Percentiles rank a stretch among this genome's conserved stretches.
Evolutionary conservation across 2,888 invertebrate genomes (phyloP).

Genomic region (Sinopyrophorus schimmeli): DNA sequence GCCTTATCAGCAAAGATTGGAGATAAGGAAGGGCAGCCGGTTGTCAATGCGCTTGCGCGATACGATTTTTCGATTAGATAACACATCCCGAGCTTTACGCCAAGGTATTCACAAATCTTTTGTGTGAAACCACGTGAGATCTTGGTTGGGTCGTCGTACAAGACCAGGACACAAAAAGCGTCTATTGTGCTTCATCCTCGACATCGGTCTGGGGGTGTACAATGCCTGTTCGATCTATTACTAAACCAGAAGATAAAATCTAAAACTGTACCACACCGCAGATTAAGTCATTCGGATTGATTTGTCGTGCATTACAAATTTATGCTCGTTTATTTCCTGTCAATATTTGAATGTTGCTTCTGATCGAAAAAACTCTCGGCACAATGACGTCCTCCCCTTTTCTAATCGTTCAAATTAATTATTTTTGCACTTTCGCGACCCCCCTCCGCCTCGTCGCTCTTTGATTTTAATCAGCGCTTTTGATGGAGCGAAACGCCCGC

Average conservation of each 20-base stretch:
- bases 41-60: conserved; percentile 50
- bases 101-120: conserved; percentile 49
- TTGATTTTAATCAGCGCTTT: conserved; percentile 29
- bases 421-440: too few species aligned
- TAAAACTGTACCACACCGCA: conserved; percentile 28
- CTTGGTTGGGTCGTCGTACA: conserved; percentile 34
- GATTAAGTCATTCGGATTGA: conserved; percentile 45
- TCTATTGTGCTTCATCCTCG: conserved; percentile 37
- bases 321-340: conserved; percentile 16
- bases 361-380: too few species aligned
- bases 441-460: too few species aligned
- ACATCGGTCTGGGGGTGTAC: conserved; percentile 35
- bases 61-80: conserved; percentile 50
- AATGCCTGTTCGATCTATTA: conserved; percentile 38
- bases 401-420: too few species aligned
- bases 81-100: conserved; percentile 44
- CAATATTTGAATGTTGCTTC: not conserved
- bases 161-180: conserved; percentile 37
- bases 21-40: conserved; percentile 42
- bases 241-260: conserved; percentile 38
- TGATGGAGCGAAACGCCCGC: conserved; percentile 20
- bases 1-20: conserved; percentile 42
- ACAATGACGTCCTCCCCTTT: too few species aligned
- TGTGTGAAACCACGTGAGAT: conserved; percentile 44
- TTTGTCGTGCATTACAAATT: conserved; percentile 37